Base-by-base conservation (phyloP, 2,113 vertebrate genomes). In the Catharus fuscescens region DNA sequence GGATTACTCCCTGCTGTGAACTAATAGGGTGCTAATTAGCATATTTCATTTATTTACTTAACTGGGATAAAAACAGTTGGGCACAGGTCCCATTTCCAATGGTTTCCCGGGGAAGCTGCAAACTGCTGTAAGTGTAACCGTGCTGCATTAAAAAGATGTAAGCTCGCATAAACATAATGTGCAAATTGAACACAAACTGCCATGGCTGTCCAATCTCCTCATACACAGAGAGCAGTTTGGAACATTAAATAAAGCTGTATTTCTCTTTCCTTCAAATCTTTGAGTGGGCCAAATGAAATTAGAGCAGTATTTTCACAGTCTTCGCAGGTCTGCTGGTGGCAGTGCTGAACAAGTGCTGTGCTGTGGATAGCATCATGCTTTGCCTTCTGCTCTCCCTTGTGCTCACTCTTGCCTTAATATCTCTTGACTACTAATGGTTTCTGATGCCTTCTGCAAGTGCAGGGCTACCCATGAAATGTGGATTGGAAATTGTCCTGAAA, bases 41-140 rank as follows among this genome's bases (percentile, higher is more conserved):
- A 98, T 98, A 98, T 98, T 98, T 98, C 95, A 98, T 98, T 98
- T 98, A 98, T 98, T 98, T 98, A 98, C 97, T 98, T 98, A 98
- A 98, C 97, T 95, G 97, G 97, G 95, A 97, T 98, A 94, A 97
- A 98, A 98, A 96, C 97, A 96, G 96, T 73, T 98, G 97, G 98
- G 97, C 98, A 97, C 81, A 81, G 95, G 97, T 97, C 98, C 97
- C 97, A 95, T 95, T 98, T 97, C 92, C 93, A 97, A 97, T 97
- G 96, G 97, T 97, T 98, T 98, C 97, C 97, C 69, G 79, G 97
- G 97, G 97, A 98, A 98, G 96, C 93, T 96, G 86, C 81, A 93
- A 96, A 96, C 86, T 88, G 90, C 95, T 96, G 36, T 92, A 95
- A 97, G 80, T 79, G 50, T 95, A 93, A 93, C 96, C 4, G 53